A percentile compares a stretch with the other conserved stretches of the same genome.
Evolutionary conservation across 37 sponge, comb jelly and placozoan genomes (phyloP).

Genomic region (Tethya wilhelma): DNA sequence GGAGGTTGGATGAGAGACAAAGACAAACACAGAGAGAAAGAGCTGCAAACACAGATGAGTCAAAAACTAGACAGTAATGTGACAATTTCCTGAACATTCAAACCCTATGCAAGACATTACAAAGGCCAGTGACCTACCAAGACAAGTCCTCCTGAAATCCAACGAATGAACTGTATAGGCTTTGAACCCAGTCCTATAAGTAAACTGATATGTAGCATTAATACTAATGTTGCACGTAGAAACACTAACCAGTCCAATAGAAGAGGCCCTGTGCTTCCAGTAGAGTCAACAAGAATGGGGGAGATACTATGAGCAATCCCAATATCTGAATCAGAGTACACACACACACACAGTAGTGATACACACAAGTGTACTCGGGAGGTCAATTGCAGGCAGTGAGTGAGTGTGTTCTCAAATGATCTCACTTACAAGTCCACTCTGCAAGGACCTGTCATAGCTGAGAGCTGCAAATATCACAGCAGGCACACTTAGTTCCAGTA

Average conservation of each 20-base stretch:
- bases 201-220: neutral
- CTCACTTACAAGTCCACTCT: constrained; percentile 22
- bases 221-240: neutral
- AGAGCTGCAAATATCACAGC: constrained; percentile 14
- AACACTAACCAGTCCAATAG: constrained; percentile 55
- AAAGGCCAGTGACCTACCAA: neutral
- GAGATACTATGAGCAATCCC: constrained; percentile 20
- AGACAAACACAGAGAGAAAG: constrained; percentile 24
- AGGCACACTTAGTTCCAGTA: constrained; percentile 28
- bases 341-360: no score
- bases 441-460: neutral
- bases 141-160: constrained; percentile 10
- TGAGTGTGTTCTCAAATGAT: no score
- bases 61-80: constrained; percentile 18
- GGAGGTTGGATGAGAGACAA: constrained; percentile 20
- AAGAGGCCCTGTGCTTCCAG: constrained; percentile 70
- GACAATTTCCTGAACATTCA: neutral
- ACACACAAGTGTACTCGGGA: no score
- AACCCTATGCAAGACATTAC: neutral
- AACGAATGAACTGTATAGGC: constrained; percentile 5
- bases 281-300: constrained; percentile 58
- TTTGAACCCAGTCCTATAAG: constrained; percentile 2
- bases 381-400: no score
- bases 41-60: constrained; percentile 1
- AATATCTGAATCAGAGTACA: constrained; percentile 14